Base-by-base conservation (phyloP, 1,140 invertebrate genomes). In the Anadara kagoshimensis region DNA sequence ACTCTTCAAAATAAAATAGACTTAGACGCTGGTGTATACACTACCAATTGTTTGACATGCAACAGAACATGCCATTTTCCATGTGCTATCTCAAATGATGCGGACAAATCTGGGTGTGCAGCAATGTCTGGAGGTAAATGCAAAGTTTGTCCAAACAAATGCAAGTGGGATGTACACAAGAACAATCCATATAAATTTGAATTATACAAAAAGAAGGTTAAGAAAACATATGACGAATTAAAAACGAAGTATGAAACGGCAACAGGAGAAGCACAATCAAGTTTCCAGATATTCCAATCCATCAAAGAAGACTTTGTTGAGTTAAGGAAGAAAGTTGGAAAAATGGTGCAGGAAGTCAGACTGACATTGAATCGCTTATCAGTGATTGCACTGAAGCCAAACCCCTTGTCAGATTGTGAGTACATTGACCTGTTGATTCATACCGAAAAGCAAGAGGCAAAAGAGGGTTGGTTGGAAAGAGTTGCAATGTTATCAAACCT, bases 31-130 rank as follows among this genome's bases (percentile, higher is more conserved):
- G 77, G 74, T 5, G 41, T 51, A 22, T 71, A 72, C 59, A 73
- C 75, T 5, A 81, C 79, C 18, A 81, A 81, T 47, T 81, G 79
- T 49, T 18, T 51, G 1, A 8, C 22, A 45, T 81, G 79, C 56
- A 69, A 81, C 41, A 18, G 24, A 1, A 81, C 79, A 2, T 81
- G 79, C 65, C 78, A 81, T 62, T 49, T 45, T 43, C 53, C 71
- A 7, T 81, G 79, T 69, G 11, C 1, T 12, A 41, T 61, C 12
- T 1, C 44, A 22, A 41, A 69, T 24, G 47, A 73, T 57, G 18
- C 18, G 0, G n/a, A 61, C 12, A 65, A 73, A 56, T 12, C 18
- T 41, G 16, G 45, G 1, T 77, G 75, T 58, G 10, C 26, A 20
- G 75, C 70, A 18, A 73, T 73, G 62, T 18, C 0, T 1, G 18